Evolutionary conservation across 2,113 vertebrate species (phyloP), one percentile per base, ranked within the genome.

Genomic region (Aspiorhynchus laticeps): DNA sequence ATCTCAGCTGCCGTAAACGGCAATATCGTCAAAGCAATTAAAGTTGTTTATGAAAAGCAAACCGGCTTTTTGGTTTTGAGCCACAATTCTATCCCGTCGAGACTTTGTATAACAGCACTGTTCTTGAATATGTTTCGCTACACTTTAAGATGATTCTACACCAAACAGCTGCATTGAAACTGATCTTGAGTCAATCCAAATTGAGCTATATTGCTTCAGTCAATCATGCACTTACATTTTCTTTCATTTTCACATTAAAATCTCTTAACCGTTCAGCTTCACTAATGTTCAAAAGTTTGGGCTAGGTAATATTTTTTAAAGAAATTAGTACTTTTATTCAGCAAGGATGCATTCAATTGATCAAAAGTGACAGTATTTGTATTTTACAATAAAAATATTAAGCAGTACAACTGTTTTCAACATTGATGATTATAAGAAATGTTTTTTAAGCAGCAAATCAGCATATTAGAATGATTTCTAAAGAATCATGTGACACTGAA

Each of bases 21-120:
- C 85, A 9, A 48, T 74, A 63, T 63, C 43, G 75, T 89, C 78
- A 63, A 85, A 87, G 81, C 86, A 85, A 87, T 89, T 75, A 46
- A 28, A 61, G 46, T 63, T 69, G 87, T 82, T 84, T 69, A 80
- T 69, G 59, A 80, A 41, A 80, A 26, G 24, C 53, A 67, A 65
- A 65, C 59, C 6, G n/a, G 7, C 14, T 43, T 65, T 81, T 38
- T 65, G 33, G 33, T 43, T 43, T 28, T 61, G 53, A 63, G 51
- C 31, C 12, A 80, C 21, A 38, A 36, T 61, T 61, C 51, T 38
- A 36, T 61, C 21, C 38, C 26, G 14, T 74, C 9, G 36, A 74
- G 69, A 12, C 69, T 73, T 26, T 2, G 51, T 61, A 59, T n/a
- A 59, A 21, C 63, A 67, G 63, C 28, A 15, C 26, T 75, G 71